Base-by-base conservation (phyloP, 2,797 vertebrate species). In the Eleutherodactylus coqui region DNA sequence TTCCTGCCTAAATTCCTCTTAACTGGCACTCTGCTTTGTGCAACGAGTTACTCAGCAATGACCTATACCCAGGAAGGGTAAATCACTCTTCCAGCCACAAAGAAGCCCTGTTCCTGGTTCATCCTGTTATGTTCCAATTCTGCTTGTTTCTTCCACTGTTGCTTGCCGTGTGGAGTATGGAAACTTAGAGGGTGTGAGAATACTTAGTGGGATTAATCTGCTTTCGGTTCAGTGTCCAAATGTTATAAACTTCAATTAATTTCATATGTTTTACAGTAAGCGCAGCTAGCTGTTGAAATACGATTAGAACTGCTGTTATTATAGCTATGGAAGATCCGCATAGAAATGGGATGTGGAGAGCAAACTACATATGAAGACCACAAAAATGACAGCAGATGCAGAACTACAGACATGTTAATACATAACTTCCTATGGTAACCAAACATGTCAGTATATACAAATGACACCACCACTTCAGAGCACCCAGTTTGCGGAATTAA, bases 231-330 rank as follows among this genome's bases (percentile, higher is more conserved):
- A 36, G 79, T 70, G 80, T 82, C 64, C 47, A 82, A 24, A 70
- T 82, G 69, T 82, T 82, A 82, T 69, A 72, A 47, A 53, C 62
- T 80, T 80, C 79, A 82, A 82, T 82, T 82, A 72, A 82, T 38
- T 82, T 82, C 80, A 51, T 70, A 49, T 82, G 80, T 82, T 72
- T 82, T 51, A 72, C 64, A 55, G 60, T 49, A 69, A 69, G 10
- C 8, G 47, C 24, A 38, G 64, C 80, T 67, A 82, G 34, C 80
- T 82, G 80, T 32, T 34, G 19, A 38, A 72, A 55, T 72, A 53
- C 16, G 24, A 82, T 72, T 70, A 38, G 16, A 17, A 21, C 43
- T 36, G 32, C 64, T 53, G 13, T 47, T 47, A 24, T 49, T 67
- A 47, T 17, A 49, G n/a, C 41, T 19, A 53, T 29, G 78, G 5